Percentiles rank a stretch among this genome's conserved stretches.
Evolutionary conservation across 1,140 invertebrate genomes (phyloP).

Genomic region (Nephotettix cincticeps): DNA sequence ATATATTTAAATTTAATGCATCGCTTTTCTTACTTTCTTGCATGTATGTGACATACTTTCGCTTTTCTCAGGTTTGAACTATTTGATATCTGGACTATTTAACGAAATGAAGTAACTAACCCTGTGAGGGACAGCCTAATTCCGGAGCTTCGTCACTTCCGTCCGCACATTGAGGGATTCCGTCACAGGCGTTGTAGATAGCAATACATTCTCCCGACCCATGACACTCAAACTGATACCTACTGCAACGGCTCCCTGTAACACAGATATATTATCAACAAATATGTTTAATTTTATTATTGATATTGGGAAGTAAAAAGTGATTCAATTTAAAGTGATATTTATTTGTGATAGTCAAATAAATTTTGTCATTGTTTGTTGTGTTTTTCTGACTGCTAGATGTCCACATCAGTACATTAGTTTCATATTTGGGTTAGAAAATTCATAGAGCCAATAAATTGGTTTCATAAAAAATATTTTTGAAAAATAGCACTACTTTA

Average conservation of each 20-base stretch:
- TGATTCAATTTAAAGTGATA: background rate
- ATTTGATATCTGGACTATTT: no score
- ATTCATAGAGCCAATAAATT: no score
- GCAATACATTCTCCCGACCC: conserved; percentile 88
- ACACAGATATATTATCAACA: background rate
- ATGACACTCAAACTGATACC: conserved; percentile 86
- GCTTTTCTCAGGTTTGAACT: no score
- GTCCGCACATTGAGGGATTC: conserved; percentile 90
- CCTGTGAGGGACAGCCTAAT: conserved; percentile 63
- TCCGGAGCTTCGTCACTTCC: conserved; percentile 86
- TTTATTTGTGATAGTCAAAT: background rate
- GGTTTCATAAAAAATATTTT: no score
- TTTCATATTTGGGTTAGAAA: no score
- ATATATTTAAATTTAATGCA: no score
- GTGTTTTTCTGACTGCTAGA: no score
- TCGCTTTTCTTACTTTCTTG: no score
- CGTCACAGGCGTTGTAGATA: conserved; percentile 94
- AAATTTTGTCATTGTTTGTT: background rate
- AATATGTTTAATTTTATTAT: background rate
- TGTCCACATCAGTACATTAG: no score
- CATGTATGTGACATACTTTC: no score
- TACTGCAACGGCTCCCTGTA: conserved; percentile 58
- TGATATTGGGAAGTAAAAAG: background rate
- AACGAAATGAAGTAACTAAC: no score
- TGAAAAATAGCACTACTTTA: no score